A percentile compares a stretch with the other conserved stretches of the same genome.
These are phyloP conservation scores for Pardalotus punctatus DNA, from an alignment of 2,113 vertebrate genomes.

Conservation along the genomic window DNA sequence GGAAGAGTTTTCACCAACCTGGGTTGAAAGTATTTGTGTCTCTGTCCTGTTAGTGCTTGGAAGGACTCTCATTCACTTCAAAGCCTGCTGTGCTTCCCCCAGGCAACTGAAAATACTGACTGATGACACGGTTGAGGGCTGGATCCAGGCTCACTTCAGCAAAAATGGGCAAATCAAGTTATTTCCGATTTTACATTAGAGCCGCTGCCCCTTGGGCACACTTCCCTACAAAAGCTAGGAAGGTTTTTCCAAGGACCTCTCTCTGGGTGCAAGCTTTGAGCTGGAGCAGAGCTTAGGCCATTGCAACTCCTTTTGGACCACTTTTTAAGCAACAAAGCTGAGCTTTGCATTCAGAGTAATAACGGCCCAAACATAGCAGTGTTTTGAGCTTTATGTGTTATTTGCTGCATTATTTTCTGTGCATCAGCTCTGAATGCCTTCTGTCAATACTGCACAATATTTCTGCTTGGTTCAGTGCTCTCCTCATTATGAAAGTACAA, in stretches of 20 bases:
- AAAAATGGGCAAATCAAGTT: not conserved
- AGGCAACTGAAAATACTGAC: not conserved
- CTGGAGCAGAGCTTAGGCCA: not conserved
- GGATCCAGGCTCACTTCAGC: not conserved
- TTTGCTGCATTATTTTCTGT: not conserved
- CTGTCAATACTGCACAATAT: not conserved
- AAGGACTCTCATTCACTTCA: not conserved
- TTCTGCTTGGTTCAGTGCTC: not conserved
- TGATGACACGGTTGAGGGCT: not conserved
- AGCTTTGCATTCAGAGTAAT: not conserved
- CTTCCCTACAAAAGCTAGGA: not conserved
- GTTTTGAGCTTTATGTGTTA: not conserved
- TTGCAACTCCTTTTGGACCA: not conserved
- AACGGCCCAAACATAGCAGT: not conserved
- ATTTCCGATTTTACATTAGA: not conserved
- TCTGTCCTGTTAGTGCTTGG: not conserved
- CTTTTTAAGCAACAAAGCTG: not conserved
- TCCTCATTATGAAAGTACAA: not conserved
- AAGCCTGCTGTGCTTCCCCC: not conserved
- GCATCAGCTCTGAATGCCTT: not conserved
- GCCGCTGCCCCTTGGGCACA: not conserved
- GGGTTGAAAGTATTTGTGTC: not conserved
- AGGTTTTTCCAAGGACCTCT: not conserved
- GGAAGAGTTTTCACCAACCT: not conserved
- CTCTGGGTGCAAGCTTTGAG: not conserved